Base-by-base conservation (phyloP, 2,113 vertebrate genomes). In the Aptenodytes forsteri region DNA sequence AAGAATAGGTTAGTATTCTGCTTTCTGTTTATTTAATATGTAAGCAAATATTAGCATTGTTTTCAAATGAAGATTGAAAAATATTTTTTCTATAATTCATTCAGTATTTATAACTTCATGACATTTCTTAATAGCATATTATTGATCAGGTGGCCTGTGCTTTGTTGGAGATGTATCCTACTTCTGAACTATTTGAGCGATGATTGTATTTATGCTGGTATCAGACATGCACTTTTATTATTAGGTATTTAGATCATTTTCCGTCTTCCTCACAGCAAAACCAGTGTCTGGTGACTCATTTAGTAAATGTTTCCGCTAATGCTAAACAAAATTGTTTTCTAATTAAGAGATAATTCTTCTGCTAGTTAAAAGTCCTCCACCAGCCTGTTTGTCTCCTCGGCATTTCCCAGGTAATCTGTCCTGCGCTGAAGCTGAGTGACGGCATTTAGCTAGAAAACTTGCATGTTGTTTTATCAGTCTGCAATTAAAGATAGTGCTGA, bases 51-150 rank as follows among this genome's bases (percentile, higher is more conserved):
- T 27, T 52, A 78, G 21, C 29, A 71, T 20, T 83, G 22, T 77
- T 47, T 82, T 70, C 62, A 55, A 40, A 34, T 16, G 16, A 64
- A 94, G 77, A 89, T 30, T 90, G 65, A 93, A 95, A 95, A 64
- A 66, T 25, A 55, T 65, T 92, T 95, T 83, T 26, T 9, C 34
- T 20, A 26, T 73, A 85, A 55, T 58, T 93, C 49, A 56, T 94
- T 96, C 64, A 25, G 62, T 75, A 83, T 93, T 93, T 97, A 81
- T 79, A 98, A 98, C 97, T 95, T 72, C 75, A 78, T 95, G 73
- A 80, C 54, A 79, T 96, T 98, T 98, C 72, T 75, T 82, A 94
- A 91, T 89, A 97, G 89, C 64, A 9, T 73, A 13, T 12, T 96
- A 92, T 95, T 92, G 89, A 86, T 98, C 34, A 70, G 59, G 91